phyloP scores from a whole-genome alignment of 2,797 vertebrate genomes.

The Mastacembelus armatus region DNA sequence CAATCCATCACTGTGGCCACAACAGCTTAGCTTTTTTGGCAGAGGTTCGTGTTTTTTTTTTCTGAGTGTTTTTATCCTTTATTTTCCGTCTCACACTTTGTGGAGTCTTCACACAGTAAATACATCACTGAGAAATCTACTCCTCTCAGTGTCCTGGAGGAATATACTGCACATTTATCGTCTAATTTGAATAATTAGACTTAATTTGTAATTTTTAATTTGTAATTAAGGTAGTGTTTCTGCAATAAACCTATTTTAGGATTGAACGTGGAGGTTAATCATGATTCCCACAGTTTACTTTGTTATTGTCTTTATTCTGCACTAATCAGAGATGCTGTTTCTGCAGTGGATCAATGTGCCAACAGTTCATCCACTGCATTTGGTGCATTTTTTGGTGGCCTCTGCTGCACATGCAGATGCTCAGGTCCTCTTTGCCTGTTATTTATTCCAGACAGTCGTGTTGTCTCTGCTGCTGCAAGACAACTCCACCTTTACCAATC shows the following conservation, averaged over 20 bases:
- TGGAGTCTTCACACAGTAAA: no score
- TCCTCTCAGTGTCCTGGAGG: background rate
- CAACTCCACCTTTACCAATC: no score
- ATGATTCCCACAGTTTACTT: no score
- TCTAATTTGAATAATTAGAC: no score
- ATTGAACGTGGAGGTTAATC: background rate
- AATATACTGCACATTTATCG: background rate
- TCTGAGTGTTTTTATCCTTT: background rate
- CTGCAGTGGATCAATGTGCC: background rate
- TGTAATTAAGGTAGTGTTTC: background rate
- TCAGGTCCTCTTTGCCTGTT: background rate
- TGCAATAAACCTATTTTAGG: no score
- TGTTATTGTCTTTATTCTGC: background rate
- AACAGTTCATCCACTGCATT: background rate
- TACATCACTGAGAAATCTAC: no score
- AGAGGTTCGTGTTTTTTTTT: background rate
- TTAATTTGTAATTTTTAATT: no score
- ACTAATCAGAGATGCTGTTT: background rate
- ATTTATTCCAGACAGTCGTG: background rate
- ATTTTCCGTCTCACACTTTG: no score
- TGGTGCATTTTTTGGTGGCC: no score
- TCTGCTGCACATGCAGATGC: no score
- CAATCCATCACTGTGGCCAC: slow-evolving; percentile 20
- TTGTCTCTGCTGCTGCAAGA: background rate
- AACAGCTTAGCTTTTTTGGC: background rate